Percentiles rank a stretch among this genome's conserved stretches.
Conservation (phyloP, 2,888 invertebrate species). For the Priapulus caudatus region DNA sequence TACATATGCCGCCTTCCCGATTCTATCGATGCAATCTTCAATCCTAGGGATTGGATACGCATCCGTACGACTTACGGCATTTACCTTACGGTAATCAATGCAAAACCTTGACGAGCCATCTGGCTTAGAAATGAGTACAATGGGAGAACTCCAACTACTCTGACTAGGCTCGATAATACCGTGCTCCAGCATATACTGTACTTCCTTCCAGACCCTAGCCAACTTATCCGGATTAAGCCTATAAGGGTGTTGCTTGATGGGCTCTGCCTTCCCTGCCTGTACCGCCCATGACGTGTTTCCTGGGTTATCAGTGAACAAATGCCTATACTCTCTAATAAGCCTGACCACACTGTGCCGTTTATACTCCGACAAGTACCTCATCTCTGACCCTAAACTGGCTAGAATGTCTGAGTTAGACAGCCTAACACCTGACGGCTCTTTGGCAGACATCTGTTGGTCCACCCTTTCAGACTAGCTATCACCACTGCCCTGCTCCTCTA, state of each 20-base stretch:
- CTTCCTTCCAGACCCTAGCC: slow-evolving; percentile 15
- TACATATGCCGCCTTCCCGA: slow-evolving; percentile 21
- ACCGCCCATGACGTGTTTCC: too few relatives aligned
- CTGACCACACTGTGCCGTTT: too few relatives aligned
- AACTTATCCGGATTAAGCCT: slow-evolving; percentile 18
- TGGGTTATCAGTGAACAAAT: too few relatives aligned
- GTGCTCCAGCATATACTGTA: slow-evolving; percentile 22
- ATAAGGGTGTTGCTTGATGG: slow-evolving; percentile 20
- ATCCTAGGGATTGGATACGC: slow-evolving; percentile 22
- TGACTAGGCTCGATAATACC: slow-evolving; percentile 22
- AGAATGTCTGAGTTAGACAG: too few relatives aligned
- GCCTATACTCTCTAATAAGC: too few relatives aligned
- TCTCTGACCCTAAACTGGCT: too few relatives aligned
- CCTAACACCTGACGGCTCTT: too few relatives aligned
- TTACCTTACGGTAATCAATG: slow-evolving; percentile 22
- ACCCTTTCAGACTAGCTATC: too few relatives aligned
- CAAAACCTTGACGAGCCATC: slow-evolving; percentile 18
- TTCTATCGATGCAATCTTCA: slow-evolving; percentile 23
- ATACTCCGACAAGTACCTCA: too few relatives aligned
- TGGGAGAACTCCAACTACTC: slow-evolving; percentile 23
- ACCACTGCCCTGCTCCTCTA: too few relatives aligned
- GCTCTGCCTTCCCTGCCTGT: slow-evolving; percentile 15
- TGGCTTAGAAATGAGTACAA: neutral
- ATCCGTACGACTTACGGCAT: slow-evolving; percentile 22
- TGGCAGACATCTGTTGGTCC: too few relatives aligned